phyloP scores from a whole-genome alignment of 2,113 vertebrate species.

The Onychorhynchus coronatus region DNA sequence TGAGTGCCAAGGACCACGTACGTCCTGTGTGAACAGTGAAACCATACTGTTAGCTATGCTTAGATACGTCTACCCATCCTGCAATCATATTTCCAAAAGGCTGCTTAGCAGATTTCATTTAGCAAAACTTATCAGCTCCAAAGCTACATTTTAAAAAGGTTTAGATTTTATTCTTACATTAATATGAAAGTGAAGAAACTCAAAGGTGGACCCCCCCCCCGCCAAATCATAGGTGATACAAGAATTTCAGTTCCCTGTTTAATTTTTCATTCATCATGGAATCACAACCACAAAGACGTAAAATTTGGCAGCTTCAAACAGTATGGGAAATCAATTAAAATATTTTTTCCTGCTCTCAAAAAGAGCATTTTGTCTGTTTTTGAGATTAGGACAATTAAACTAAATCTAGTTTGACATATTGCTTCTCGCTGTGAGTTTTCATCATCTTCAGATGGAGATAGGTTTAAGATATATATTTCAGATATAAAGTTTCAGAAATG shows the following conservation, averaged over 20 bases:
- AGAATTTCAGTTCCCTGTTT: neutral
- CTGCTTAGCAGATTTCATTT: neutral
- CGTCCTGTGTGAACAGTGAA: neutral
- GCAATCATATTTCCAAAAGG: neutral
- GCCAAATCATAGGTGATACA: neutral
- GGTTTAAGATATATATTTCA: neutral
- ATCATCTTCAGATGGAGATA: neutral
- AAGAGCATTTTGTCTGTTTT: neutral
- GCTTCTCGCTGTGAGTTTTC: neutral
- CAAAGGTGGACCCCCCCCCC: too few relatives aligned
- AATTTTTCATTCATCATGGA: neutral
- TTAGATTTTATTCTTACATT: neutral
- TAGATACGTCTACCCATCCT: neutral
- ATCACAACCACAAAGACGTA: neutral
- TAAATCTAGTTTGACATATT: neutral
- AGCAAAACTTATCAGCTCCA: neutral
- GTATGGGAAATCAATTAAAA: neutral
- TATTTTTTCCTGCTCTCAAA: rapidly evolving
- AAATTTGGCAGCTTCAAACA: neutral
- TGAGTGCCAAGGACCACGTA: rapidly evolving
- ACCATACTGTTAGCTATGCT: neutral
- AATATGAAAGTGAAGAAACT: neutral
- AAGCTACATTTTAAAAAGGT: neutral
- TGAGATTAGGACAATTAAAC: neutral
- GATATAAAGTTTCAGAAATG: neutral